These are phyloP conservation scores for Drosophila willistoni DNA, from an alignment of 1,140 invertebrate genomes.

Conservation along the genomic window DNA sequence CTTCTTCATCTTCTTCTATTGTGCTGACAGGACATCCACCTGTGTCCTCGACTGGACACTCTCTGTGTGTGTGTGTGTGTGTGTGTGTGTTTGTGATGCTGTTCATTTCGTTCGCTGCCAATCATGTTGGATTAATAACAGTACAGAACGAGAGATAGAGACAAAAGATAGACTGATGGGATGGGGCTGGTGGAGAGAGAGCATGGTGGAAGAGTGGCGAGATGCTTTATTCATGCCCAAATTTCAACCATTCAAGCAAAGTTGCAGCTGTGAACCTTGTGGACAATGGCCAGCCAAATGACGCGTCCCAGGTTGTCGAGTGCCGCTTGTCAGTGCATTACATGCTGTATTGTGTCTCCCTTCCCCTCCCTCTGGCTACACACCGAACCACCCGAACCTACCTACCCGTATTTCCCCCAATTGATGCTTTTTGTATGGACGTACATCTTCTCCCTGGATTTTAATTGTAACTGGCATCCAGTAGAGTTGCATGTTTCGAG, in stretches of 20 bases:
- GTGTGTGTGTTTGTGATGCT: conserved; percentile 21
- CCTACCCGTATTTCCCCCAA: not conserved
- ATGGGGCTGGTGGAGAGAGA: conserved; percentile 7
- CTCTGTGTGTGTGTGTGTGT: not conserved
- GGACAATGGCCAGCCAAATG: conserved; percentile 64
- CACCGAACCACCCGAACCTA: not conserved
- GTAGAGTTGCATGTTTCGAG: conserved; percentile 55
- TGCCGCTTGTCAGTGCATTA: conserved; percentile 69
- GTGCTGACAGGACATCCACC: conserved; percentile 72
- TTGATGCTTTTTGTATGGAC: too few relatives aligned
- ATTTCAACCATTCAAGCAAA: conserved; percentile 59
- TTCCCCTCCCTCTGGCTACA: not conserved
- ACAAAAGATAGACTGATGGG: not conserved
- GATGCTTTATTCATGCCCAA: conserved; percentile 74
- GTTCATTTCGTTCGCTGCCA: conserved; percentile 75
- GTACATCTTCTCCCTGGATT: conserved; percentile 29
- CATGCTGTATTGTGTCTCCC: conserved; percentile 22
- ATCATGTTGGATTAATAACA: conserved; percentile 81
- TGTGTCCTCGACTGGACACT: conserved; percentile 52
- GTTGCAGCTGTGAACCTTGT: conserved; percentile 62
- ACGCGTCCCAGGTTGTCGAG: conserved; percentile 67
- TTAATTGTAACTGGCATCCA: conserved; percentile 72
- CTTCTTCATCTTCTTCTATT: conserved; percentile 5
- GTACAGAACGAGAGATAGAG: conserved; percentile 12
- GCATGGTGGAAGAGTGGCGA: not conserved